Evolutionary conservation across 2,113 vertebrate species (phyloP).

Genomic region (Cercocebus atys): DNA sequence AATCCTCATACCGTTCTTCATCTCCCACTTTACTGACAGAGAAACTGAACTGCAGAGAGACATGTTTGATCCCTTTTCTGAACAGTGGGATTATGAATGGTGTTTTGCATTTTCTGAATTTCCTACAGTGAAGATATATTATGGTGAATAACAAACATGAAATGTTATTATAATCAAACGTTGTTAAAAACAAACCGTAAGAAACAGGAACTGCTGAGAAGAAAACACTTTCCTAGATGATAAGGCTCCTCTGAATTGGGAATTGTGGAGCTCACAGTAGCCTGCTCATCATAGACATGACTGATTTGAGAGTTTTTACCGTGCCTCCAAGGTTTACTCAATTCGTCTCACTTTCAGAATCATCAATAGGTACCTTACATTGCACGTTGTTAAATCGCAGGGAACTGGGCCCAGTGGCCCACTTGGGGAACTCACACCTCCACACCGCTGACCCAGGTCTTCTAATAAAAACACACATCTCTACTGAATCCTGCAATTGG

Average conservation of each 20-base stretch:
- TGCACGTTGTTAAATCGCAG: rapidly evolving
- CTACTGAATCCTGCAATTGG: neutral
- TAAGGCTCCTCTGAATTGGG: rapidly evolving
- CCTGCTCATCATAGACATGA: rapidly evolving
- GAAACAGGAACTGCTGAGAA: neutral
- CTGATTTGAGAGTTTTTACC: neutral
- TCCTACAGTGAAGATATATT: neutral
- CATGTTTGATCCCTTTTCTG: rapidly evolving
- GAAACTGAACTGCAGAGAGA: neutral
- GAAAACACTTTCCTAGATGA: neutral
- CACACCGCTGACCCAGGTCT: neutral
- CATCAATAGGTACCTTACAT: rapidly evolving
- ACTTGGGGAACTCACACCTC: neutral
- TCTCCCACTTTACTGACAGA: rapidly evolving
- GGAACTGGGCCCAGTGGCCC: neutral
- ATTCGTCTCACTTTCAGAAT: neutral
- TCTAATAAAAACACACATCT: slow-evolving; percentile 39
- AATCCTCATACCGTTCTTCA: rapidly evolving
- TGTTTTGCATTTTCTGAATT: neutral
- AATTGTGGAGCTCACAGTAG: rapidly evolving
- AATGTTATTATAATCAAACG: neutral
- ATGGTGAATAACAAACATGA: neutral
- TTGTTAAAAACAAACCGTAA: neutral
- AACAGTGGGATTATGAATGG: neutral
- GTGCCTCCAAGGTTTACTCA: rapidly evolving